phyloP scores from a whole-genome alignment of 1,140 invertebrate species.

The Anastatus disparis region DNA sequence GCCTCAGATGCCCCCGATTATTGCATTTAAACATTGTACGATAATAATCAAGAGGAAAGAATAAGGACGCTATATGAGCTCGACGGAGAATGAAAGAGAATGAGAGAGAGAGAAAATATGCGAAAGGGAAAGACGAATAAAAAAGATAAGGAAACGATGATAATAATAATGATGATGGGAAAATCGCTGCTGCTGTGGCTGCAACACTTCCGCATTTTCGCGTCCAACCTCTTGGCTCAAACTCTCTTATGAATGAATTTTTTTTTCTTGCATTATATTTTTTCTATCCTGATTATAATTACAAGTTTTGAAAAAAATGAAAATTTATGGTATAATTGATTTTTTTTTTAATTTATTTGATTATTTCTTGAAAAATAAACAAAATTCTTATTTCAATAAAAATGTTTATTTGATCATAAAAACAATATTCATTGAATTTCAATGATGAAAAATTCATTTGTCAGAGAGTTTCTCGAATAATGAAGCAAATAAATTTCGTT shows the following conservation, averaged over 20 bases:
- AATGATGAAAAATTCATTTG: slow-evolving; percentile 5
- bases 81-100: slow-evolving; percentile 13
- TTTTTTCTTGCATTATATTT: neutral
- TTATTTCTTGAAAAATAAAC: too few species aligned
- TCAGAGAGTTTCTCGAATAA: neutral
- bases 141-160: slow-evolving; percentile 1
- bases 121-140: neutral
- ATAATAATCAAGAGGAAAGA: slow-evolving; percentile 26
- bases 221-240: neutral
- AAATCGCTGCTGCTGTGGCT: too few species aligned
- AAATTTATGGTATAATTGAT: too few species aligned
- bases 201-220: slow-evolving; percentile 39
- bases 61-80: neutral
- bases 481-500: neutral
- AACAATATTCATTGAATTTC: neutral
- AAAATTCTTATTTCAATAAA: too few species aligned
- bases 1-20: neutral
- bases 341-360: too few species aligned
- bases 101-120: neutral
- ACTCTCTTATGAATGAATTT: neutral
- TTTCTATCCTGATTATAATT: neutral
- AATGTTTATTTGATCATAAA: too few species aligned
- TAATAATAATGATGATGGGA: too few species aligned
- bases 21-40: slow-evolving; percentile 18
- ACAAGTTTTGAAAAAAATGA: too few species aligned